These are phyloP conservation scores for Bettongia penicillata DNA, from an alignment of 2,113 vertebrate species.

Conservation along the genomic window DNA sequence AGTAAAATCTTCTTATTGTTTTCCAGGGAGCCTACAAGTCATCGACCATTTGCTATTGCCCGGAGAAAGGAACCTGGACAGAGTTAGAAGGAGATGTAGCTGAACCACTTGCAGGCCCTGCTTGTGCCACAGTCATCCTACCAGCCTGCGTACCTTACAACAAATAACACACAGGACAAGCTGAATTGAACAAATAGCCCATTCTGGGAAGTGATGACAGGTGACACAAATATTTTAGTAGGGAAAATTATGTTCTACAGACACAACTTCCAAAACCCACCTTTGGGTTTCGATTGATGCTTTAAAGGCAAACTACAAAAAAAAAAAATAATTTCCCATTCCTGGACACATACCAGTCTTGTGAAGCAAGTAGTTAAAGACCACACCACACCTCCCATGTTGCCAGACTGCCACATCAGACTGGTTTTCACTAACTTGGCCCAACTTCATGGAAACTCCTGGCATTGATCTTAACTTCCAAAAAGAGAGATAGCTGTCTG, in stretches of 20 bases:
- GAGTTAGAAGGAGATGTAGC: conserved; percentile 98
- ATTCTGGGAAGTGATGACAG: conserved; percentile 79
- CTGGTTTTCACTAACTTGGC: conserved; percentile 79
- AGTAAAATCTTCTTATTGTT: conserved; percentile 56
- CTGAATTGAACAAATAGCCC: conserved; percentile 64
- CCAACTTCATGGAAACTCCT: conserved; percentile 81
- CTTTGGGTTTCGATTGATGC: conserved; percentile 79
- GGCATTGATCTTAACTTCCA: conserved; percentile 69
- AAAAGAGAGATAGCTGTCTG: conserved; percentile 77
- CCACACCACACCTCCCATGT: conserved; percentile 72
- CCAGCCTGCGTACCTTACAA: conserved; percentile 97
- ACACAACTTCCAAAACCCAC: conserved; percentile 71
- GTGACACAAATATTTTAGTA: conserved; percentile 73
- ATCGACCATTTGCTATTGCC: conserved; percentile 99
- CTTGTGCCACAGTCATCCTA: conserved; percentile 95
- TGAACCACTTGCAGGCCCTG: conserved; percentile 96
- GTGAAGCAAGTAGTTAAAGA: conserved; percentile 71
- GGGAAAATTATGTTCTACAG: conserved; percentile 71
- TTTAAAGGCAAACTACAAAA: conserved; percentile 76
- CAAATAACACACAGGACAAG: conserved; percentile 86
- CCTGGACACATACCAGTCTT: conserved; percentile 77
- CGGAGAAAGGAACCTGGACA: conserved; percentile 97
- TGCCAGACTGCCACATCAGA: conserved; percentile 82
- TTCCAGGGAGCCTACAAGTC: conserved; percentile 99
- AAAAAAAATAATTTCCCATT: conserved; percentile 64